A percentile compares a stretch with the other conserved stretches of the same genome.
phyloP scores from a whole-genome alignment of 2,888 invertebrate genomes.

The Formica aserva region DNA sequence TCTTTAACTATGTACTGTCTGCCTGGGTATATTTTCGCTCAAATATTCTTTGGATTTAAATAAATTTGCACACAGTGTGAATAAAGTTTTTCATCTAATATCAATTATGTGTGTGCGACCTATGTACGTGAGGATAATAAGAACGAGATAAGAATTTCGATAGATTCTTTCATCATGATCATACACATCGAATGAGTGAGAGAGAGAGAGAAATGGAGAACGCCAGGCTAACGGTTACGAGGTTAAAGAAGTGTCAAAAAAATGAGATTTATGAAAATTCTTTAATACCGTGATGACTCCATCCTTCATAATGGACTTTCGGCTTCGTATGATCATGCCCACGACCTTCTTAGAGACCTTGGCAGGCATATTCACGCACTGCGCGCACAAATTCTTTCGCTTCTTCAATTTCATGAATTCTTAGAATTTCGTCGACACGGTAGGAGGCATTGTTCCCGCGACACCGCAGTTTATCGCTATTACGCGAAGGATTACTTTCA shows the following conservation, averaged over 20 bases:
- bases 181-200: neutral
- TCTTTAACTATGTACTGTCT: neutral
- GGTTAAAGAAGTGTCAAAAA: neutral
- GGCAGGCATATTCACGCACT: conserved; percentile 88
- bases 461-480: conserved; percentile 49
- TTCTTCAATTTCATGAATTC: conserved; percentile 85
- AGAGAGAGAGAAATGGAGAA: neutral
- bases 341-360: conserved; percentile 94
- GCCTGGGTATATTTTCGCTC: neutral
- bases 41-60: neutral
- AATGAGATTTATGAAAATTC: conserved; percentile 75
- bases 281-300: conserved; percentile 93
- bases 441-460: conserved; percentile 70
- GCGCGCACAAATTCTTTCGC: conserved; percentile 85
- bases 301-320: conserved; percentile 95
- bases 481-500: conserved; percentile 53
- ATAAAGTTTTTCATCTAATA: neutral
- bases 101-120: neutral
- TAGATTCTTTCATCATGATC: neutral
- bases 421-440: conserved; percentile 65
- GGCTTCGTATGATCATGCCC: conserved; percentile 94
- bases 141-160: neutral
- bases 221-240: neutral
- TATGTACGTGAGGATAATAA: neutral
- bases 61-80: neutral